A percentile compares a stretch with the other conserved stretches of the same genome.
Conservation (phyloP, 1,140 invertebrate species). For the Pectinophora gossypiella region DNA sequence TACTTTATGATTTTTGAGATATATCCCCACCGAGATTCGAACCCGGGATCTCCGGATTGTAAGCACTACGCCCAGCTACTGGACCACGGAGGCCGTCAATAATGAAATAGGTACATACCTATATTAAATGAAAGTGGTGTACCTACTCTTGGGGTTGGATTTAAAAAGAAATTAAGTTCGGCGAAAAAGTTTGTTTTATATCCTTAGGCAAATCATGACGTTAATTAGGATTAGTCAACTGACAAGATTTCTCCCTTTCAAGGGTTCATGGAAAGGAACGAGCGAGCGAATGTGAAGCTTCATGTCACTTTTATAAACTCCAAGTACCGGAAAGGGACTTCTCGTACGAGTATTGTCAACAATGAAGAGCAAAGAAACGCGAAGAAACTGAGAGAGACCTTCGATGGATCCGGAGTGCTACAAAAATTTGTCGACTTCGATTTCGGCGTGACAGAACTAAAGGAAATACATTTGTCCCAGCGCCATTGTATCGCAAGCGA, state of each 20-base stretch:
- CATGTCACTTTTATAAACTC: slow-evolving; percentile 68
- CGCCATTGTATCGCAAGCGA: slow-evolving; percentile 48
- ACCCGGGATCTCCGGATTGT: no score
- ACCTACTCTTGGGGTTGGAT: no score
- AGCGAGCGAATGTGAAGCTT: slow-evolving; percentile 56
- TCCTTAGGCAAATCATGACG: neutral
- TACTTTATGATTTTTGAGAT: no score
- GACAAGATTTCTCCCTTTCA: slow-evolving; percentile 3
- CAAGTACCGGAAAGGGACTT: slow-evolving; percentile 48
- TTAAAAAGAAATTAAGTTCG: no score
- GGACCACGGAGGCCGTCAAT: no score
- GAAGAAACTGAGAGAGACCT: slow-evolving; percentile 31
- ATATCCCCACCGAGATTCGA: no score
- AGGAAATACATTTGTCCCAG: slow-evolving; percentile 65
- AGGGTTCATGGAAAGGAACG: slow-evolving; percentile 57
- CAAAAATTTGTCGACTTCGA: slow-evolving; percentile 65
- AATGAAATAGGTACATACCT: no score
- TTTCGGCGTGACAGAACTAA: slow-evolving; percentile 63
- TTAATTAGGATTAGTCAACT: neutral
- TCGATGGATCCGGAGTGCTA: slow-evolving; percentile 67
- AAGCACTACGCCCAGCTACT: no score
- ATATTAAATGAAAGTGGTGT: no score
- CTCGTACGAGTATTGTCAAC: slow-evolving; percentile 10
- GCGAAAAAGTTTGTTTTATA: no score
- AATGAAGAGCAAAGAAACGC: slow-evolving; percentile 14